A percentile compares a stretch with the other conserved stretches of the same genome.
These are phyloP conservation scores for Eulemur mongoz DNA, from an alignment of 2,797 vertebrate species.

Conservation along the genomic window DNA sequence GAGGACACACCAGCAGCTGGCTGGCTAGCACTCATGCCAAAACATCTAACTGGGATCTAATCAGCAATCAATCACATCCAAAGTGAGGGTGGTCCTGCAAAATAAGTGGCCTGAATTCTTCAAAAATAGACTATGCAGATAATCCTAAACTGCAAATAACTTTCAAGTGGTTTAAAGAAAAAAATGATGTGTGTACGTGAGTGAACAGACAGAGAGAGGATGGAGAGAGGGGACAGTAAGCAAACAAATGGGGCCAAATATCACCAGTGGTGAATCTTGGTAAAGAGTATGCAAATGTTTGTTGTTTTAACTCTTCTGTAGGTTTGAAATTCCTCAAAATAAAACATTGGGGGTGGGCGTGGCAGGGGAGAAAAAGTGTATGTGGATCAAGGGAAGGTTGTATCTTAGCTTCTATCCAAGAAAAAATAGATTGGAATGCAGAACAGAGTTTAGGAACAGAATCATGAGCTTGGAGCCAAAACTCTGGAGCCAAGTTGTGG, in stretches of 20 bases:
- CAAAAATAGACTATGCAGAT: not conserved
- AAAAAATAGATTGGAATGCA: not conserved
- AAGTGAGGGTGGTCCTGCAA: not conserved
- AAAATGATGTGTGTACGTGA: not conserved
- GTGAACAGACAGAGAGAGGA: not conserved
- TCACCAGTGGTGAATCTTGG: not conserved
- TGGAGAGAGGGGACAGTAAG: not conserved
- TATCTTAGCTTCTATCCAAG: not conserved
- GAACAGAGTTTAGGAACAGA: not conserved
- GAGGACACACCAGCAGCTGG: not conserved
- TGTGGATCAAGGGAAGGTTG: not conserved
- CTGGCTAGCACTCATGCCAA: not conserved
- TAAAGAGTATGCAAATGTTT: not conserved
- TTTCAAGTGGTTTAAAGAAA: conserved; percentile 4
- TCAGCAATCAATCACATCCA: not conserved
- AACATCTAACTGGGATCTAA: not conserved
- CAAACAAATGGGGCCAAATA: not conserved
- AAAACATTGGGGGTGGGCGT: not conserved
- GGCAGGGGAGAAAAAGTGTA: not conserved
- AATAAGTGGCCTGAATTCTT: not conserved
- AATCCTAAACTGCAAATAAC: not conserved
- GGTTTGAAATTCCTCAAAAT: conserved; percentile 12
- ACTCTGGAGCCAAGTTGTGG: not conserved
- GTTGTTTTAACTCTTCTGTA: not conserved
- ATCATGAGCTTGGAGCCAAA: not conserved